These are phyloP conservation scores for Chamaedrilus cognettii DNA, from an alignment of 2,888 invertebrate species.

Conservation along the genomic window DNA sequence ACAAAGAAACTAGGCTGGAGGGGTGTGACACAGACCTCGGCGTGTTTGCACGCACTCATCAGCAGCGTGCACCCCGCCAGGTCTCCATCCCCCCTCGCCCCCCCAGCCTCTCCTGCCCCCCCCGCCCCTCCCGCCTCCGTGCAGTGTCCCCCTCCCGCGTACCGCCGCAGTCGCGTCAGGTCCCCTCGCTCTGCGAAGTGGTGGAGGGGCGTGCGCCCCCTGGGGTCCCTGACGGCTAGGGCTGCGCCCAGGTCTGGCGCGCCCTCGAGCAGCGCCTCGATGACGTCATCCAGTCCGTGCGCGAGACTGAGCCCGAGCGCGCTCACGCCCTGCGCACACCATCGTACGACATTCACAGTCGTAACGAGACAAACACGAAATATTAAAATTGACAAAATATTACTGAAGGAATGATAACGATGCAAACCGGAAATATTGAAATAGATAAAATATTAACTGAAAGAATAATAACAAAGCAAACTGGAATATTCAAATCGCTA, in stretches of 20 bases:
- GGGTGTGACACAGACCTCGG: no score
- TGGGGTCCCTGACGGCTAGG: conserved; percentile 27
- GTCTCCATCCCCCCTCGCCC: conserved; percentile 26
- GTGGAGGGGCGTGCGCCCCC: conserved; percentile 32
- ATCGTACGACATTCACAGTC: no score
- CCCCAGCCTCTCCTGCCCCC: not conserved
- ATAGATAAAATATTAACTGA: no score
- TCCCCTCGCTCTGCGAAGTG: conserved; percentile 34
- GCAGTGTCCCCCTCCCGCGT: no score
- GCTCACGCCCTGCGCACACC: conserved; percentile 27
- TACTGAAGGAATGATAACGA: no score
- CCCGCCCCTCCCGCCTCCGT: no score
- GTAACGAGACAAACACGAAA: no score
- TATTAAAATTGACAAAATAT: no score
- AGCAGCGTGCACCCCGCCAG: conserved; percentile 28
- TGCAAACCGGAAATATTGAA: no score
- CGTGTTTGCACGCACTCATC: conserved; percentile 34
- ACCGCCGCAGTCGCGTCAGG: conserved; percentile 17
- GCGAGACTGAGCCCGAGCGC: conserved; percentile 25
- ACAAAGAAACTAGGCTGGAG: no score
- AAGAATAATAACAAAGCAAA: no score
- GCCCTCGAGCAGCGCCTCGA: conserved; percentile 23
- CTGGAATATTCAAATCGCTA: no score
- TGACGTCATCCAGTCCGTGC: conserved; percentile 23
- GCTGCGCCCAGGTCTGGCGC: conserved; percentile 12